Base-by-base conservation (phyloP, 2,113 vertebrate genomes). In the Sminthopsis crassicaudata region DNA sequence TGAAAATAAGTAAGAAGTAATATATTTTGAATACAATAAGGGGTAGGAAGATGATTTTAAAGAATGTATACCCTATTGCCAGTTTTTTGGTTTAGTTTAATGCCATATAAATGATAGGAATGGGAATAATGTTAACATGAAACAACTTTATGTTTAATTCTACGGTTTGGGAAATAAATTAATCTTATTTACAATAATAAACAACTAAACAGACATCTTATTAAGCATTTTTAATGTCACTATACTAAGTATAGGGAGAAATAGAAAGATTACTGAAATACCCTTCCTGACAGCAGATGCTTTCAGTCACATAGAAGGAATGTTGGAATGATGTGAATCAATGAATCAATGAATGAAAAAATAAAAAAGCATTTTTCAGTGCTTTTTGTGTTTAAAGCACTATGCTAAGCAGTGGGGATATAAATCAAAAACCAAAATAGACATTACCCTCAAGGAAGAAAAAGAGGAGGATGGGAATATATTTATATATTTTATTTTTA, bases 141-240 rank as follows among this genome's bases (percentile, higher is more conserved):
- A 94, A 96, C 92, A 95, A 90, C 51, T 98, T 4, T 92, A 48
- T 93, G 92, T 96, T 96, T 91, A 76, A 88, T 97, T 95, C 95
- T 92, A 54, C 90, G 91, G 57, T 89, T 95, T 92, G 84, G 94
- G 96, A 96, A 96, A 94, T 57, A 76, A 36, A 94, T 92, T 93
- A 90, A 91, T 96, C 48, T 26, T 25, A 90, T 96, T 92, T 93
- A 53, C 50, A 90, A 5, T 8, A n/a, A 22, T 76, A 76, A n/a
- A 42, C 4, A 19, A 48, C 16, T 19, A 42, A 84, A 42, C 7
- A 84, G n/a, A 42, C 19, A 84, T 84, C 19, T 84, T 84, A 14
- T 19, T 89, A 92, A 53, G 90, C 84, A 90, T 91, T 93, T 93
- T 90, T n/a, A 10, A 89, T 94, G 53, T 90, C 36, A 48, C 26